Conservation (phyloP, 2,113 vertebrate genomes). For the Amphiprion percula region DNA sequence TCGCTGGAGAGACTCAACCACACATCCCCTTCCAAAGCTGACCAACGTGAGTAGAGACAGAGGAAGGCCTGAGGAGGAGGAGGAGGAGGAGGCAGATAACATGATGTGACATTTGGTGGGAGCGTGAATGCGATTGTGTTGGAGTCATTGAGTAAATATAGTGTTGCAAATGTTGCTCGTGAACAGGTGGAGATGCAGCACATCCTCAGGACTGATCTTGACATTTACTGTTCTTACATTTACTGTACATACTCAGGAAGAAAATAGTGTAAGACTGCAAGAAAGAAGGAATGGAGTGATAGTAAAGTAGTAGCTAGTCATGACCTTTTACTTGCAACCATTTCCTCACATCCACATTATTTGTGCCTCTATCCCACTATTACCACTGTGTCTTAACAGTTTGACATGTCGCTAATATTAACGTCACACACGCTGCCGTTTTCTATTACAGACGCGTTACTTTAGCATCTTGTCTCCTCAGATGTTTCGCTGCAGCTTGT, state of each 20-base stretch:
- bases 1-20: constrained; percentile 92
- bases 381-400: neutral
- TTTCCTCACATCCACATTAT: constrained; percentile 12
- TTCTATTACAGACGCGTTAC: neutral
- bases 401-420: neutral
- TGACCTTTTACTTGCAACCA: constrained; percentile 41
- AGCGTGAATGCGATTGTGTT: neutral
- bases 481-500: neutral
- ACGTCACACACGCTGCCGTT: neutral
- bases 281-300: too few species aligned
- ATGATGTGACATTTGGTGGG: neutral
- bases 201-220: too few species aligned
- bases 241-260: too few species aligned
- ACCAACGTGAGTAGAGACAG: constrained; percentile 89
- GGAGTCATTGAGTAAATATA: too few species aligned
- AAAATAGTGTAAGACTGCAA: too few species aligned
- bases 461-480: neutral
- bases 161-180: too few species aligned
- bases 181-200: too few species aligned
- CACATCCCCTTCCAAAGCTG: constrained; percentile 89
- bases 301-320: neutral
- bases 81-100: neutral
- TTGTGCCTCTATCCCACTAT: neutral
- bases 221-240: too few species aligned
- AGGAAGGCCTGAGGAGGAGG: neutral